These are phyloP conservation scores for Drosophila subquinaria DNA, from an alignment of 2,888 invertebrate species.

Conservation along the genomic window DNA sequence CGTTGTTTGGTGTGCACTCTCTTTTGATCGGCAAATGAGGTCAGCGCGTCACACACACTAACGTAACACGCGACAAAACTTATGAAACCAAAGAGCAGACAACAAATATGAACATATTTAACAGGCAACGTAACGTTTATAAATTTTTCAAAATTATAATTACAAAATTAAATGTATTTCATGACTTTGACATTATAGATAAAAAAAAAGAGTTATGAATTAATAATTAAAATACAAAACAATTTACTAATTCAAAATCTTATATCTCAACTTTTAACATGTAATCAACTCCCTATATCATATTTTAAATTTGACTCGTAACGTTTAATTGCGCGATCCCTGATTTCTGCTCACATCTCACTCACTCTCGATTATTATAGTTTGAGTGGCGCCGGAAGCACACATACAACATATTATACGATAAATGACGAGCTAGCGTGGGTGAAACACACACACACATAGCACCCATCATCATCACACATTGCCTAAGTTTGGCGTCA, in stretches of 20 bases:
- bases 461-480: not conserved
- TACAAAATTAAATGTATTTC: no score
- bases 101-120: conserved; percentile 19
- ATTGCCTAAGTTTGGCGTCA: conserved; percentile 57
- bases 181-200: no score
- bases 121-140: not conserved
- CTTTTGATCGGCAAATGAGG: conserved; percentile 68
- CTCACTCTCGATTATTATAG: conserved; percentile 18
- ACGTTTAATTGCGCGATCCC: no score
- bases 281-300: no score
- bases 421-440: conserved; percentile 62
- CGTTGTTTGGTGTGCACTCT: conserved; percentile 27
- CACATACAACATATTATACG: conserved; percentile 58
- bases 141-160: not conserved
- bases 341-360: conserved; percentile 2
- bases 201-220: no score
- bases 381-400: conserved; percentile 76
- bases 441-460: conserved; percentile 16
- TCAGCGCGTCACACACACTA: conserved; percentile 51
- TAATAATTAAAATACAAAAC: no score
- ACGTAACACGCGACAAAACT: conserved; percentile 68
- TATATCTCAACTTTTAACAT: no score
- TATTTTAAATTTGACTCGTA: no score
- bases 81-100: conserved; percentile 48
- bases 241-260: no score